phyloP scores from a whole-genome alignment of 2,113 vertebrate genomes.

The Coptodon rendalli region DNA sequence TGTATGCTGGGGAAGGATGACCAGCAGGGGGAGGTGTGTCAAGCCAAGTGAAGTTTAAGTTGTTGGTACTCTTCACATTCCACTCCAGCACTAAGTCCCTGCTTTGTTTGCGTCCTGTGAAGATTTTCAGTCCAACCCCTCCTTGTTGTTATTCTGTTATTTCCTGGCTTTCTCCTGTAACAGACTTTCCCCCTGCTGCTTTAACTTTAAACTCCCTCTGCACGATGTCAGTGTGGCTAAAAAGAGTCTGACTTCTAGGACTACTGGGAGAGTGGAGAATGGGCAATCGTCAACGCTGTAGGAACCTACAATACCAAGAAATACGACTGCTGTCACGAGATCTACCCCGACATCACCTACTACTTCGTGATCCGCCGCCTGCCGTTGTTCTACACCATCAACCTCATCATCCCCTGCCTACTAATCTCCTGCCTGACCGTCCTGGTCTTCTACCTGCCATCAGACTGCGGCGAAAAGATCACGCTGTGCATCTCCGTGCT shows the following conservation, averaged over 20 bases:
- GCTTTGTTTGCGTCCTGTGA: neutral
- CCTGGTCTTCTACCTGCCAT: slow-evolving; percentile 90
- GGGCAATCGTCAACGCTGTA: slow-evolving; percentile 87
- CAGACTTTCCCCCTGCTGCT: neutral
- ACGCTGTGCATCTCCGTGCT: slow-evolving; percentile 70
- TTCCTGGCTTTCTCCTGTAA: neutral
- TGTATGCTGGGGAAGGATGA: neutral
- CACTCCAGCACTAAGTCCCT: neutral
- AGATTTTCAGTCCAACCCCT: neutral
- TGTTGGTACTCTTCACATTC: neutral
- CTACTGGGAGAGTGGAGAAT: slow-evolving; percentile 93
- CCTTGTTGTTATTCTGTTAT: neutral
- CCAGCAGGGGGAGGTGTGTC: neutral
- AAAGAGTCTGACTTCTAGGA: slow-evolving; percentile 57
- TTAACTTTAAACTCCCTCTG: neutral
- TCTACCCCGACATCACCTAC: slow-evolving; percentile 90
- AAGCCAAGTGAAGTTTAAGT: neutral
- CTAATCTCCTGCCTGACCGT: slow-evolving; percentile 91
- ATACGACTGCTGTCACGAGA: slow-evolving; percentile 91
- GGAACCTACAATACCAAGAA: slow-evolving; percentile 93
- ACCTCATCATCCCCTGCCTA: slow-evolving; percentile 93
- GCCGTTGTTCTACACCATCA: slow-evolving; percentile 92
- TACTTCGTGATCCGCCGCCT: slow-evolving; percentile 88
- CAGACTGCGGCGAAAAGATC: slow-evolving; percentile 90
- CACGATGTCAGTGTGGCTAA: neutral